Percentiles rank a stretch among this genome's conserved stretches.
Evolutionary conservation across 1,140 invertebrate species (phyloP).

Genomic region (Teleopsis dalmanni): DNA sequence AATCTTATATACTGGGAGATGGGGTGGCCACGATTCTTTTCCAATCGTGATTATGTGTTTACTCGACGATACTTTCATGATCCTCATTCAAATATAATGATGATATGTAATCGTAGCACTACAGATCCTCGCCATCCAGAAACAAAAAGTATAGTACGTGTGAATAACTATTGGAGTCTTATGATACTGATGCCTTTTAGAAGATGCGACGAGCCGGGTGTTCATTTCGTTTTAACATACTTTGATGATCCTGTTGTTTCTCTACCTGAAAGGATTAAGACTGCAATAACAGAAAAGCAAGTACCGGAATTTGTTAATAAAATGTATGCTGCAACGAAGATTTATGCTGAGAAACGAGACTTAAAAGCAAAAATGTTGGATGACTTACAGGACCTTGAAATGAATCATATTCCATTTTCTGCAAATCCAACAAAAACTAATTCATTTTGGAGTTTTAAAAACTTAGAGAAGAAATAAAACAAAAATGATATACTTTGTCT

Average conservation of each 20-base stretch:
- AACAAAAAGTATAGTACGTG: conserved; percentile 47
- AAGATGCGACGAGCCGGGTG: conserved; percentile 32
- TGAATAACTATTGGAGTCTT: conserved; percentile 76
- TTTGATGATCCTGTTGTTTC: conserved; percentile 77
- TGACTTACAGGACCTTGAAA: no score
- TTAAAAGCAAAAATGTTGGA: no score
- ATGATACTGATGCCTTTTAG: conserved; percentile 69
- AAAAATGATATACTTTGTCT: no score
- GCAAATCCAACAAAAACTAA: no score
- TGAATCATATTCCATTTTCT: no score
- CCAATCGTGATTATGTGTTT: conserved; percentile 82
- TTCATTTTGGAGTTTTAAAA: no score
- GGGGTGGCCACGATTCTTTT: conserved; percentile 75
- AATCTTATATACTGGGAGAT: conserved; percentile 84
- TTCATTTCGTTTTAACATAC: conserved; percentile 80
- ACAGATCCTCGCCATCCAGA: conserved; percentile 41
- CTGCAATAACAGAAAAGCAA: conserved; percentile 56
- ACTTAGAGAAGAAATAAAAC: no score
- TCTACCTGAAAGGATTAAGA: conserved; percentile 55
- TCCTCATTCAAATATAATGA: conserved; percentile 45
- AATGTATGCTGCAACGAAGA: conserved; percentile 40
- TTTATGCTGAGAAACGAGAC: conserved; percentile 33
- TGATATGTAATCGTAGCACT: conserved; percentile 46
- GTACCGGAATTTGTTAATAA: conserved; percentile 43
- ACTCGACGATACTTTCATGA: conserved; percentile 62